Evolutionary conservation across 1,140 invertebrate genomes (phyloP).

Genomic region (Telenomus remus): DNA sequence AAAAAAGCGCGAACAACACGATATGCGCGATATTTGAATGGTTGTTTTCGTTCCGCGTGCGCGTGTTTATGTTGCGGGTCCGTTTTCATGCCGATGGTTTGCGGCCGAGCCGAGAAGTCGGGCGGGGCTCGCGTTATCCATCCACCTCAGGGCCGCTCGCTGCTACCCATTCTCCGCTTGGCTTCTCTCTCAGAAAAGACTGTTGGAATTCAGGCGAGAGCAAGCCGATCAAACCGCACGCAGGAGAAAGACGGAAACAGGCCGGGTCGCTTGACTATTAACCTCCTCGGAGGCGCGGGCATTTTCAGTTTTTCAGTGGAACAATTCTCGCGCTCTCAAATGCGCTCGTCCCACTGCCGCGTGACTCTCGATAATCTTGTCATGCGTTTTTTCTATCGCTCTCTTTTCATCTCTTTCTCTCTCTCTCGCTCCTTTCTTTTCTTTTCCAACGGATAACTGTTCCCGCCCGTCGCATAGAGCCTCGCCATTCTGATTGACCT

Average conservation of each 20-base stretch:
- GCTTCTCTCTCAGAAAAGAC: constrained; percentile 36
- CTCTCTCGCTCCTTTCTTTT: constrained; percentile 12
- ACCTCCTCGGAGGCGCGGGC: constrained; percentile 46
- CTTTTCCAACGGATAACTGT: constrained; percentile 37
- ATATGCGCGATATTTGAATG: constrained; percentile 16
- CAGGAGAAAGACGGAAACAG: constrained; percentile 13
- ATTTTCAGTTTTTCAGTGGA: constrained; percentile 51
- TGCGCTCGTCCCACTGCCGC: constrained; percentile 29
- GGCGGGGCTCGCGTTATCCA: constrained; percentile 55
- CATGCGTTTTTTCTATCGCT: constrained; percentile 19
- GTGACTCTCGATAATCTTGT: constrained; percentile 52
- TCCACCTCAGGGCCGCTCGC: constrained; percentile 51
- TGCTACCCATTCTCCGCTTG: constrained; percentile 53
- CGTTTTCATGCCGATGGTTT: constrained; percentile 34
- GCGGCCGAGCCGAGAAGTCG: constrained; percentile 42
- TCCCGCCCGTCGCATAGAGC: constrained; percentile 15
- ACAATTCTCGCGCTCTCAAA: constrained; percentile 51
- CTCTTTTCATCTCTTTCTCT: background rate
- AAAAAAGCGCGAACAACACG: background rate
- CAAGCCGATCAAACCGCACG: background rate
- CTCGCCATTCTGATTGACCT: constrained; percentile 45
- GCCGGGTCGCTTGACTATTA: constrained; percentile 48
- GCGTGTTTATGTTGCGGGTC: constrained; percentile 30
- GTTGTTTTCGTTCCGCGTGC: constrained; percentile 19
- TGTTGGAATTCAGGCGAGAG: constrained; percentile 34